Evolutionary conservation across 1,140 invertebrate genomes (phyloP).

Genomic region (Hestina assimilis): DNA sequence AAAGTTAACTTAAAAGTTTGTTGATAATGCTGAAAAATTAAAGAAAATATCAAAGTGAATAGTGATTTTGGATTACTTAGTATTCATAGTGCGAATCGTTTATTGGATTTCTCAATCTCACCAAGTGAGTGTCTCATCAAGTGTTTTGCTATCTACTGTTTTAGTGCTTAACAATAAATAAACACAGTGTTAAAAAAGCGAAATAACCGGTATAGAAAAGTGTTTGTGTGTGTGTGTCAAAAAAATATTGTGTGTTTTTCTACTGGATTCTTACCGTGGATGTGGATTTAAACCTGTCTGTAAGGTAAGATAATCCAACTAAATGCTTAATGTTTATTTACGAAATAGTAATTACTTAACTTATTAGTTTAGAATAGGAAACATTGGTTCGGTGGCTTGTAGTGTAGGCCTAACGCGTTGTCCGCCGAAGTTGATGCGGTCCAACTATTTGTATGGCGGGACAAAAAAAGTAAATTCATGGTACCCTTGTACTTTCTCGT

Average conservation of each 20-base stretch:
- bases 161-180: not conserved
- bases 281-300: constrained; percentile 49
- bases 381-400: constrained; percentile 25
- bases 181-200: not conserved
- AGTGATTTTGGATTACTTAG: not conserved
- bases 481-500: no score
- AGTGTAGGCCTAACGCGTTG: constrained; percentile 52
- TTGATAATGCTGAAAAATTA: not conserved
- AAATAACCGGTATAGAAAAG: constrained; percentile 14
- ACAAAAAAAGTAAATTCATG: no score
- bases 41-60: not conserved
- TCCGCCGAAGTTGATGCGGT: constrained; percentile 23
- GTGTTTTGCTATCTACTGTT: not conserved
- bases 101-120: not conserved
- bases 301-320: constrained; percentile 43
- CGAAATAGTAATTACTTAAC: not conserved
- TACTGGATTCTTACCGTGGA: constrained; percentile 53
- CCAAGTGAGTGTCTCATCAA: no score
- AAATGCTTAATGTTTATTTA: not conserved
- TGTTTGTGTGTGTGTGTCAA: constrained; percentile 35
- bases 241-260: constrained; percentile 24
- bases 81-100: not conserved
- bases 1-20: no score
- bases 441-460: constrained; percentile 2
- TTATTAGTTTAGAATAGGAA: constrained; percentile 15